phyloP scores from a whole-genome alignment of 2,797 vertebrate genomes.

The Denticeps clupeoides region DNA sequence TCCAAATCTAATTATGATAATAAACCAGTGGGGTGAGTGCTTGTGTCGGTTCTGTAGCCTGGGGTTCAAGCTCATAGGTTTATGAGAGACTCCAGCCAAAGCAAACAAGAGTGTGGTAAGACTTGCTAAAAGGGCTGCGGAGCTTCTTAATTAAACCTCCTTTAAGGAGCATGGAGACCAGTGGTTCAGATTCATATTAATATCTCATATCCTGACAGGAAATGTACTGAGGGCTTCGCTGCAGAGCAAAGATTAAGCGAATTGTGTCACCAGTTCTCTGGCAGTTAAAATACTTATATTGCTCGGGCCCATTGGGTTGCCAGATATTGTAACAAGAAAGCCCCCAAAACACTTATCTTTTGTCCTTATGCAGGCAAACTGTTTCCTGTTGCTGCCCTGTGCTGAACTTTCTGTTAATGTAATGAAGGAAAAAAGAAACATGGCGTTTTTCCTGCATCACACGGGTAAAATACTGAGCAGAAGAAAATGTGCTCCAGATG shows the following conservation, averaged over 20 bases:
- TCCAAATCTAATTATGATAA: constrained; percentile 51
- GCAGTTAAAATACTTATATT: too few species aligned
- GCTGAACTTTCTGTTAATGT: too few species aligned
- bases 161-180: constrained; percentile 25
- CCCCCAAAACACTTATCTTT: too few species aligned
- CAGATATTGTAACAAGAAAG: too few species aligned
- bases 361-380: too few species aligned
- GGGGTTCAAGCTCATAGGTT: constrained; percentile 38
- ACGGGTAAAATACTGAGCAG: constrained; percentile 33
- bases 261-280: background rate
- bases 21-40: constrained; percentile 36
- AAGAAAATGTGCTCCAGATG: constrained; percentile 42
- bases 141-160: constrained; percentile 38
- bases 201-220: constrained; percentile 47
- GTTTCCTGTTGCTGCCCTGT: too few species aligned
- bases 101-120: constrained; percentile 44
- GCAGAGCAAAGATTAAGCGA: constrained; percentile 10
- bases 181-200: constrained; percentile 26
- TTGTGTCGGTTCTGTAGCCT: constrained; percentile 44
- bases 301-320: too few species aligned
- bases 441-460: constrained; percentile 29
- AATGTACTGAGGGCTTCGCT: constrained; percentile 16
- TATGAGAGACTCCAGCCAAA: constrained; percentile 34
- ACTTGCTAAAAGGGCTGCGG: constrained; percentile 31
- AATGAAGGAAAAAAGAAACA: too few species aligned